A percentile compares a stretch with the other conserved stretches of the same genome.
Conservation (phyloP, 2,797 vertebrate species). For the Poecile montanus region DNA sequence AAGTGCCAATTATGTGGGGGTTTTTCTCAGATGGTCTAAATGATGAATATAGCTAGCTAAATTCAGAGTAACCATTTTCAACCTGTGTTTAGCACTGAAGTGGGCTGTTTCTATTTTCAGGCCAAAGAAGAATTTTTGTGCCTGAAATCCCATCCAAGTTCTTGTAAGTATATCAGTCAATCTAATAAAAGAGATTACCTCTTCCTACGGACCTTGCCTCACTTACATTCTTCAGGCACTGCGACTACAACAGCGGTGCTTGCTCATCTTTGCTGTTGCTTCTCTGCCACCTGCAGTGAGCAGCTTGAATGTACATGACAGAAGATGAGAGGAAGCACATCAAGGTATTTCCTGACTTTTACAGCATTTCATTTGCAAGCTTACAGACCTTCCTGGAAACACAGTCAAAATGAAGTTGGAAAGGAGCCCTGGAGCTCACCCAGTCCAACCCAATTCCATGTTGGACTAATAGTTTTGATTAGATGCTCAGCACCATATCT, state of each 20-base stretch:
- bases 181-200: conserved; percentile 53
- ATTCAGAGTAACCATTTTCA: conserved; percentile 53
- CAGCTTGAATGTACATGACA: not conserved
- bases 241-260: not conserved
- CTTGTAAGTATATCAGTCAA: conserved; percentile 22
- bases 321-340: not conserved
- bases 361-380: not conserved
- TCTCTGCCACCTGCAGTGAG: conserved; percentile 60
- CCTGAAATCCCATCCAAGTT: conserved; percentile 23
- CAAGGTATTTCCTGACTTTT: not conserved
- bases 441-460: not conserved
- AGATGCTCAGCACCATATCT: not conserved
- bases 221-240: not conserved
- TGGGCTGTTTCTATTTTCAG: conserved; percentile 51
- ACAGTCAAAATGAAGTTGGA: not conserved
- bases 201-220: conserved; percentile 15
- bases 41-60: conserved; percentile 56
- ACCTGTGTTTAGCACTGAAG: conserved; percentile 30
- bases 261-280: not conserved
- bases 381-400: not conserved
- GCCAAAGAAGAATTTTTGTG: not conserved
- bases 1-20: conserved; percentile 12
- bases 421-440: fast-evolving
- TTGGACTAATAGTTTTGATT: not conserved
- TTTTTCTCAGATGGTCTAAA: conserved; percentile 24